Evolutionary conservation across 2,888 invertebrate species (phyloP).

Genomic region (Stenodera caucasica): DNA sequence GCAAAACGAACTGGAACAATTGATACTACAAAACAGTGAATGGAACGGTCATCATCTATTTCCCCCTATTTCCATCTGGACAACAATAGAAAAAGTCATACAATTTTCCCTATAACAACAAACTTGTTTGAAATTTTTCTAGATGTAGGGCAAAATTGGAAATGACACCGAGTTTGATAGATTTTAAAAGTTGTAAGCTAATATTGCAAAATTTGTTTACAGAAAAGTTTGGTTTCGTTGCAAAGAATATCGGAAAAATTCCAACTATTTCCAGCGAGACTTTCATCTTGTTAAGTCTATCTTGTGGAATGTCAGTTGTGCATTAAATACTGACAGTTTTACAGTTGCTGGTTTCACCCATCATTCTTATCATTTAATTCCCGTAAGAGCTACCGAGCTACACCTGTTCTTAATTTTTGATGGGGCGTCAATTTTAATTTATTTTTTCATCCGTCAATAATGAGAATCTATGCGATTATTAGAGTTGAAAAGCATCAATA

Average conservation of each 20-base stretch:
- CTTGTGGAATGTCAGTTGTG: slow-evolving; percentile 2
- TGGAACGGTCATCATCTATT: slow-evolving; percentile 27
- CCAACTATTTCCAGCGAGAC: neutral
- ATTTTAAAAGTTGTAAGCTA: too few relatives aligned
- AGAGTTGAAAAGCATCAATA: slow-evolving; percentile 33
- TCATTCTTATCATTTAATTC: neutral
- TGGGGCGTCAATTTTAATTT: neutral
- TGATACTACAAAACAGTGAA: slow-evolving; percentile 34
- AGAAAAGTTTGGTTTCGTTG: neutral
- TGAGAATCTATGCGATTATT: slow-evolving; percentile 20
- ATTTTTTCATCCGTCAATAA: slow-evolving; percentile 9
- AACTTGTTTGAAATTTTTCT: too few relatives aligned
- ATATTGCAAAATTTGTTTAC: neutral
- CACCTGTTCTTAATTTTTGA: neutral
- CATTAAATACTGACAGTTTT: slow-evolving; percentile 4
- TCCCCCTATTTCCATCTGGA: neutral
- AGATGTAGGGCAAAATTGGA: too few relatives aligned
- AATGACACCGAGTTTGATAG: too few relatives aligned
- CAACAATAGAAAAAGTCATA: neutral
- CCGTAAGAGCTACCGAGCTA: too few relatives aligned
- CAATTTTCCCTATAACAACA: neutral
- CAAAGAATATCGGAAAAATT: neutral
- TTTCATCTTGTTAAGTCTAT: slow-evolving; percentile 1
- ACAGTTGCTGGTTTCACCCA: neutral
- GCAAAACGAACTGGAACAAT: slow-evolving; percentile 39